These are phyloP conservation scores for Trachelipus rathkii DNA, from an alignment of 1,140 invertebrate species.

Conservation along the genomic window DNA sequence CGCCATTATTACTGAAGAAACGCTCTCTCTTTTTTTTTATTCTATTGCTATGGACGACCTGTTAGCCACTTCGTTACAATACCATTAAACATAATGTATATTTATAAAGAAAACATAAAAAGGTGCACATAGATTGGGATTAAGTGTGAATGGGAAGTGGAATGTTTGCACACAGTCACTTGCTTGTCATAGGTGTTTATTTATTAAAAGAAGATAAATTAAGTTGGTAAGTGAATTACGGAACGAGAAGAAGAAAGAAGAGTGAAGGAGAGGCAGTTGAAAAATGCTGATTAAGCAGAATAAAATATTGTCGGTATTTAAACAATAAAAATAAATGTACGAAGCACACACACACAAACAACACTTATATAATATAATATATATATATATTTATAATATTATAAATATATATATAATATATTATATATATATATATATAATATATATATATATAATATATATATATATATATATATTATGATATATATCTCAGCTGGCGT, in stretches of 20 bases:
- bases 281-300: too few relatives aligned
- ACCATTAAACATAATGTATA: slow-evolving; percentile 12
- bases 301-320: too few relatives aligned
- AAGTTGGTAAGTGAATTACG: background rate
- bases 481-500: too few relatives aligned
- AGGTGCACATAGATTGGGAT: background rate
- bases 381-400: too few relatives aligned
- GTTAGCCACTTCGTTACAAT: background rate
- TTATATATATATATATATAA: too few relatives aligned
- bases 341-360: too few relatives aligned
- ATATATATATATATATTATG: too few relatives aligned
- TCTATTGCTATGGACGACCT: background rate
- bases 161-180: background rate
- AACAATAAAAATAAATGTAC: too few relatives aligned
- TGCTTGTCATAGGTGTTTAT: background rate
- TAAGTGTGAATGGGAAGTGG: too few relatives aligned
- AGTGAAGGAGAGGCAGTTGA: background rate
- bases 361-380: too few relatives aligned
- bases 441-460: too few relatives aligned
- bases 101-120: background rate
- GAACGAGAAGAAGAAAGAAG: background rate
- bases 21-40: background rate
- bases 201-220: background rate
- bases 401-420: too few relatives aligned
- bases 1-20: background rate